phyloP scores from a whole-genome alignment of 2,113 vertebrate genomes.

The Channa maculata region DNA sequence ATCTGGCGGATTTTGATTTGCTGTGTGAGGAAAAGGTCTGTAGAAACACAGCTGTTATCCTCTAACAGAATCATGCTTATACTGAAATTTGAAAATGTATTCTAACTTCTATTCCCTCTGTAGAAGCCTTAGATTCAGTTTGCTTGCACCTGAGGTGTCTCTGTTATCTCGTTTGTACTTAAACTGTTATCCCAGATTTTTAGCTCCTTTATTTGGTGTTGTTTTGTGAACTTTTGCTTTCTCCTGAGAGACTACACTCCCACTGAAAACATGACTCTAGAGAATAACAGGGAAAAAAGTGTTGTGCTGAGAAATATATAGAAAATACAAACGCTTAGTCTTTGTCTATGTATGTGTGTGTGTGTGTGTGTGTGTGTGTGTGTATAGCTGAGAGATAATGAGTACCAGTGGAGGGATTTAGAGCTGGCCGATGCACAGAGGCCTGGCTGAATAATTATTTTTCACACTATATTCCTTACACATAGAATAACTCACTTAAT shows the following conservation, averaged over 20 bases:
- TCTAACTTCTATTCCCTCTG: slow-evolving; percentile 24
- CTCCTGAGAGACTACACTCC: slow-evolving; percentile 45
- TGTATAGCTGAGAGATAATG: slow-evolving; percentile 45
- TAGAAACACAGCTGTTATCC: slow-evolving; percentile 28
- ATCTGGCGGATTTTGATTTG: slow-evolving; percentile 40
- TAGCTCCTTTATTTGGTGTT: slow-evolving; percentile 56
- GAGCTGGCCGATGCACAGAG: slow-evolving; percentile 28
- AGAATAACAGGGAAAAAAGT: slow-evolving; percentile 44
- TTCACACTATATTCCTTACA: slow-evolving; percentile 36
- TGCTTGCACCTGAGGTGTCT: slow-evolving; percentile 33
- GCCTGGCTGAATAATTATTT: slow-evolving; percentile 54
- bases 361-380: slow-evolving; percentile 37
- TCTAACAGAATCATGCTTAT: slow-evolving; percentile 13
- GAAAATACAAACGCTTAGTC: slow-evolving; percentile 44
- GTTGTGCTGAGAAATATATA: slow-evolving; percentile 27
- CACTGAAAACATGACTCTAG: slow-evolving; percentile 49
- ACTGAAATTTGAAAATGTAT: slow-evolving; percentile 29
- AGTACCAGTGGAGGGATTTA: slow-evolving; percentile 53
- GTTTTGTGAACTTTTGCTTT: slow-evolving; percentile 62
- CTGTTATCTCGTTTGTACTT: slow-evolving; percentile 57
- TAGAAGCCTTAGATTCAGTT: slow-evolving; percentile 36
- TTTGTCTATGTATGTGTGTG: not conserved
- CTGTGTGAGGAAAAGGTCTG: slow-evolving; percentile 2
- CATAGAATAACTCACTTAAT: slow-evolving; percentile 30
- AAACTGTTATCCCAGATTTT: slow-evolving; percentile 40